Percentiles rank a stretch among this genome's conserved stretches.
Evolutionary conservation across 2,797 vertebrate genomes (phyloP).

Genomic region (Leucoraja ocellata): DNA sequence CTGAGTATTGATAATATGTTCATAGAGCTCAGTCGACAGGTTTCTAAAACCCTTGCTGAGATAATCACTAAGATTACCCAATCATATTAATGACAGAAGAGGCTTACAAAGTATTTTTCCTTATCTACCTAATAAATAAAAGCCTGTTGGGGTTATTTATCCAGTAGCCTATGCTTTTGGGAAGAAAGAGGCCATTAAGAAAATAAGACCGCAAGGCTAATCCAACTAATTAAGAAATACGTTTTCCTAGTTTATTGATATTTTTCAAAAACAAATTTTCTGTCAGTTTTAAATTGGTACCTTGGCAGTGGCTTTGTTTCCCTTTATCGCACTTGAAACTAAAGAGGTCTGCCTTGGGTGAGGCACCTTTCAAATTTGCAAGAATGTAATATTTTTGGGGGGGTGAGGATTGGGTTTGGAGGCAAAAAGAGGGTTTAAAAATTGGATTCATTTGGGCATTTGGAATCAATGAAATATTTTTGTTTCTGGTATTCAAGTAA

Average conservation of each 20-base stretch:
- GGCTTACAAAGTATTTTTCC: not conserved
- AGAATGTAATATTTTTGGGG: not conserved
- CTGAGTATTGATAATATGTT: not conserved
- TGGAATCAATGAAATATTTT: not conserved
- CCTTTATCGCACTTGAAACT: not conserved
- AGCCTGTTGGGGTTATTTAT: conserved; percentile 19
- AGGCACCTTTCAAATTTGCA: not conserved
- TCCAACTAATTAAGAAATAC: not conserved
- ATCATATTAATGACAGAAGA: not conserved
- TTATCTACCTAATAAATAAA: not conserved
- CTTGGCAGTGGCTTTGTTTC: not conserved
- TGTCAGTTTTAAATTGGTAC: not conserved
- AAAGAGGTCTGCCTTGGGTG: not conserved
- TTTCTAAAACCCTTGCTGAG: not conserved
- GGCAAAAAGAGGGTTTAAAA: not conserved
- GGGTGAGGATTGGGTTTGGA: not conserved
- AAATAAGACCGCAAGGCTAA: not conserved
- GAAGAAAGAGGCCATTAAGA: not conserved
- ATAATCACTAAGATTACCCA: not conserved
- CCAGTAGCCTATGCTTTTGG: not conserved
- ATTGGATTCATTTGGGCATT: not conserved
- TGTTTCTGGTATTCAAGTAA: not conserved
- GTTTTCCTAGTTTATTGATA: not conserved
- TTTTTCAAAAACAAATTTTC: not conserved
- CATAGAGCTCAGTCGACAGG: not conserved